Conservation (phyloP, 2,888 invertebrate genomes). For the Julus scandinavius region DNA sequence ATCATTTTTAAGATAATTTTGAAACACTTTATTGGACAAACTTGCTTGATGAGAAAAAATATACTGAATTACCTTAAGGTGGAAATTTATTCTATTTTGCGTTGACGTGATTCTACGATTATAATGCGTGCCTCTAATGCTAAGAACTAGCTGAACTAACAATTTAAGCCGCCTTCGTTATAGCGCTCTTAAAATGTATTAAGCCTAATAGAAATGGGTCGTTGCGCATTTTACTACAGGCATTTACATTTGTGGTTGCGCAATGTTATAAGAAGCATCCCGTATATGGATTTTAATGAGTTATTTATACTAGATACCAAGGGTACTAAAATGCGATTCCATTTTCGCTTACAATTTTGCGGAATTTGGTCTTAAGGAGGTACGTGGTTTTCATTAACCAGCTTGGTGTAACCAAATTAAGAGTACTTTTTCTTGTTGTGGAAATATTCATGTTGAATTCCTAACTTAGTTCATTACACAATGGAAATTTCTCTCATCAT, state of each 20-base stretch:
- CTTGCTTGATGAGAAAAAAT: too few species aligned
- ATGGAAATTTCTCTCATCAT: too few species aligned
- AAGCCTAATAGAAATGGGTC: slow-evolving; percentile 39
- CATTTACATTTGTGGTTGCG: background rate
- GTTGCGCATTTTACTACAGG: background rate
- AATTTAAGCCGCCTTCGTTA: background rate
- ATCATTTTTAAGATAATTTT: too few species aligned
- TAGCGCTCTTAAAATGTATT: background rate
- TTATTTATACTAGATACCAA: background rate
- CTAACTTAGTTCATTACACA: too few species aligned
- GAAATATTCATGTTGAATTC: too few species aligned
- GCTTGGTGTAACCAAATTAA: background rate
- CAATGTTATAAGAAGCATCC: background rate
- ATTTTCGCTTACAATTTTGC: background rate
- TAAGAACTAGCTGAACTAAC: background rate
- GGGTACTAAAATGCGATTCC: background rate
- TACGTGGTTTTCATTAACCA: background rate
- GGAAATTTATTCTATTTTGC: too few species aligned
- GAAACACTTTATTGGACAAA: too few species aligned
- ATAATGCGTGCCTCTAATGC: background rate
- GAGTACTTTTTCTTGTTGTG: too few species aligned
- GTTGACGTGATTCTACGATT: too few species aligned
- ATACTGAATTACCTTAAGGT: too few species aligned
- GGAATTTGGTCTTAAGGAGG: background rate
- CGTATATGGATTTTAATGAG: background rate